These are phyloP conservation scores for Callipepla californica DNA, from an alignment of 2,113 vertebrate species.

Conservation along the genomic window DNA sequence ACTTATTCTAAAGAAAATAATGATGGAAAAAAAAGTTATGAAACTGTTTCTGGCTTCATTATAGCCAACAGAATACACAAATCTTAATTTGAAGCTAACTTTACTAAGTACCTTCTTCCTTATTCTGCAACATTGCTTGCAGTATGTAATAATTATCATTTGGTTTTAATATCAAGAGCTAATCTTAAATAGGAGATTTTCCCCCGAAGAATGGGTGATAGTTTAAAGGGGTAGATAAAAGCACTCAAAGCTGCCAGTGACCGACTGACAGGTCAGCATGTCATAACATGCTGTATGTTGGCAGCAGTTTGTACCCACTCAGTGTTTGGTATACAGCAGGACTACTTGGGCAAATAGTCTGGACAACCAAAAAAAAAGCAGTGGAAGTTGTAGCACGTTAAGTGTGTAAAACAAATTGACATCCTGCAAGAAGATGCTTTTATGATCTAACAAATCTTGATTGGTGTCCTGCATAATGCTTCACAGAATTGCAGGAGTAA, in stretches of 20 bases:
- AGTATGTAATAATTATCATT: background rate
- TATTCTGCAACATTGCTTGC: background rate
- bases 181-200: background rate
- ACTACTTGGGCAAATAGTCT: background rate
- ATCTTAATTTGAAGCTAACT: background rate
- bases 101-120: background rate
- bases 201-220: background rate
- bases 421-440: background rate
- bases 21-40: background rate
- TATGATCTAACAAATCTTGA: background rate
- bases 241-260: background rate
- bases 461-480: constrained; percentile 6
- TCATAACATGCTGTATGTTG: background rate
- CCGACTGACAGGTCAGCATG: background rate
- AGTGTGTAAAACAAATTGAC: background rate
- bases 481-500: background rate
- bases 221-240: background rate
- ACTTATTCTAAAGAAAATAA: background rate
- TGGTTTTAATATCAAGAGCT: background rate
- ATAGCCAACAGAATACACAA: background rate
- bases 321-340: background rate
- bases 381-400: background rate
- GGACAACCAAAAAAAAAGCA: background rate
- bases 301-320: background rate
- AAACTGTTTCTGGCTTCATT: background rate